Base-by-base conservation (phyloP, 1,140 invertebrate species). In the Phenacoccus solenopsis region DNA sequence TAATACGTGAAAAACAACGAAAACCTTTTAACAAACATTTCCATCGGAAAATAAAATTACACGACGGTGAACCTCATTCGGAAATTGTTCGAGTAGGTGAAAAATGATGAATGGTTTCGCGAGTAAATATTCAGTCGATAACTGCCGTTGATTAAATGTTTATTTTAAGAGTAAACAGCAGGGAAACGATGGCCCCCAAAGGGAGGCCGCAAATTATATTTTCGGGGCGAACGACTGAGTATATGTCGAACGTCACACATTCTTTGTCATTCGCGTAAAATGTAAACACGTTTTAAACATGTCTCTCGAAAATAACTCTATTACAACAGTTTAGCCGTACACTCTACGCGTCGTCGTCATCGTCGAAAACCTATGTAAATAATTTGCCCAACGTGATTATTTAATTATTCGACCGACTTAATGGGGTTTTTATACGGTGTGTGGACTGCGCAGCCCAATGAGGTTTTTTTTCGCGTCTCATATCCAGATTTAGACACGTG, bases 21-120 rank as follows among this genome's bases (percentile, higher is more conserved):
- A 64, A 64, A 64, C 59, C 59, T 64, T 64, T 64, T 64, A 64
- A 64, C 59, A 64, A 64, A 64, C 59, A 64, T 64, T 64, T 64
- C 21, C 59, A 27, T 64, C 21, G 20, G 59, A 64, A 64, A 64
- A 27, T 64, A 64, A 64, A 64, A 64, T 25, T 27, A 64, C 59
- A 64, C 21, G 59, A 64, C 59, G 10, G 59, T 64, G 25, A 64
- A 64, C 59, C 59, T 64, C 25, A 64, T 64, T 64, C 59, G 25
- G 25, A 64, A n/a, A 64, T 64, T 16, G 10, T 64, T 64, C 59
- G 59, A 64, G 59, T 64, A 64, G 59, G 59, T 64, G 59, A 64
- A 64, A 64, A 64, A 64, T 64, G 59, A 64, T 64, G 59, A 64
- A 64, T 22, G 59, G 59, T 64, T 64, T 64, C 59, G 59, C 59